These are phyloP conservation scores for Sclerurus mexicanus DNA, from an alignment of 2,113 vertebrate genomes.

Conservation along the genomic window DNA sequence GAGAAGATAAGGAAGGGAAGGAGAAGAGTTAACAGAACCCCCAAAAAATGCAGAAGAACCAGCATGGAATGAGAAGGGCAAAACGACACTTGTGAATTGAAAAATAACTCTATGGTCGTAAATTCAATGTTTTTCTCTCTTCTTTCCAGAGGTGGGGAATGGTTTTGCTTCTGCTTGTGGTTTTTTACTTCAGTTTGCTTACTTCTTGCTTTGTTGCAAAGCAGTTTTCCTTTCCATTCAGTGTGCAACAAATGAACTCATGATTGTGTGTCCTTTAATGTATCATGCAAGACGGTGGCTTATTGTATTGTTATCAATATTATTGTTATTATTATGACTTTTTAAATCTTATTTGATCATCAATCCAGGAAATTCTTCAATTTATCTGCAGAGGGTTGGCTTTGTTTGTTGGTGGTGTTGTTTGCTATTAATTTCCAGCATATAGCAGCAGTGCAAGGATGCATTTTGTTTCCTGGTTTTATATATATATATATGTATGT, in stretches of 20 bases:
- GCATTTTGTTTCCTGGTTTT: constrained; percentile 75
- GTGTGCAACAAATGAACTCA: constrained; percentile 60
- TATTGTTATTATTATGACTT: background rate
- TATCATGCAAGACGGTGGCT: constrained; percentile 51
- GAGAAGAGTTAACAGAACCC: constrained; percentile 39
- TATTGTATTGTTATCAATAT: constrained; percentile 17
- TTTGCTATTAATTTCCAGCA: constrained; percentile 71
- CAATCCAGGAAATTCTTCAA: constrained; percentile 70
- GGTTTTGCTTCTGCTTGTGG: constrained; percentile 61
- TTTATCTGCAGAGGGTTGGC: constrained; percentile 71
- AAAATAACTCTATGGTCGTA: constrained; percentile 59
- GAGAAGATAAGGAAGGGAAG: background rate
- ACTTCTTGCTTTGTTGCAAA: constrained; percentile 73
- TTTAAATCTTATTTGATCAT: constrained; percentile 41
- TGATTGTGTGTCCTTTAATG: constrained; percentile 38
- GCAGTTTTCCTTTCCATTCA: constrained; percentile 69
- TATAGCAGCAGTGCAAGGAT: constrained; percentile 78
- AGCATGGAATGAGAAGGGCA: constrained; percentile 1
- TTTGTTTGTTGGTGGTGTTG: constrained; percentile 62
- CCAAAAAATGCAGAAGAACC: constrained; percentile 55
- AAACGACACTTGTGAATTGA: constrained; percentile 36
- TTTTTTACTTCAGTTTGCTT: constrained; percentile 40
- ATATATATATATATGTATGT: constrained; percentile 71
- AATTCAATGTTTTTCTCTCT: constrained; percentile 64
- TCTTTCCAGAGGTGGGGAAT: constrained; percentile 62